phyloP scores from a whole-genome alignment of 2,113 vertebrate genomes.

The Actenoides hombroni region DNA sequence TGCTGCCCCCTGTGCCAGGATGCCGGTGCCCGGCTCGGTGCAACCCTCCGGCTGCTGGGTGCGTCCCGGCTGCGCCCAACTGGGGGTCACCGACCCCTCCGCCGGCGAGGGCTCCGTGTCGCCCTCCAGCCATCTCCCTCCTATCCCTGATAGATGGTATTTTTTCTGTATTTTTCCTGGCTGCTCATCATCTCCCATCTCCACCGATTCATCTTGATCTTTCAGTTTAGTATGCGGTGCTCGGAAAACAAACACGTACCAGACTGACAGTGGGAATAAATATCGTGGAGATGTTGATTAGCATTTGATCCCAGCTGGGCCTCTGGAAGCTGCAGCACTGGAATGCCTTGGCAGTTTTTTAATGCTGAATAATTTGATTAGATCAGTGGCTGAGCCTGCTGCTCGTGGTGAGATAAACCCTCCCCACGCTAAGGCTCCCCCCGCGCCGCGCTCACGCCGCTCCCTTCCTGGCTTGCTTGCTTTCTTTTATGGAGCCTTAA shows the following conservation, averaged over 20 bases:
- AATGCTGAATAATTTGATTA: constrained; percentile 84
- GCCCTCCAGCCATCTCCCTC: not conserved
- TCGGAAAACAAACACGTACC: constrained; percentile 76
- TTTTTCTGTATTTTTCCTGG: not conserved
- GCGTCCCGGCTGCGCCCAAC: accelerated
- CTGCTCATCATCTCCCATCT: constrained; percentile 44
- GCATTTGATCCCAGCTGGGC: constrained; percentile 82
- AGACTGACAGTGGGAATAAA: constrained; percentile 81
- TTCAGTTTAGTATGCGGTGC: constrained; percentile 72
- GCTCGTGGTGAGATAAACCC: constrained; percentile 77
- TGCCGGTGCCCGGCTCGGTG: accelerated
- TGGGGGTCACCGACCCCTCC: not conserved
- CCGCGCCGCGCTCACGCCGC: not conserved
- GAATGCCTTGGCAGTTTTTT: constrained; percentile 81
- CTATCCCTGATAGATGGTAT: accelerated
- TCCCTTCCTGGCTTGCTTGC: constrained; percentile 27
- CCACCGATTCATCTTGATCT: constrained; percentile 48
- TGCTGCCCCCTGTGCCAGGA: too few relatives aligned
- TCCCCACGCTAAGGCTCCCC: constrained; percentile 24
- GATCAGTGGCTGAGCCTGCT: constrained; percentile 79
- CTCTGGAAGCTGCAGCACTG: constrained; percentile 74
- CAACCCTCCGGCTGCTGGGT: accelerated
- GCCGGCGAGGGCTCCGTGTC: accelerated
- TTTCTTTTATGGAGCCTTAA: constrained; percentile 69
- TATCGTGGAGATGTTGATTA: constrained; percentile 76